Evolutionary conservation across 2,888 invertebrate genomes (phyloP).

Genomic region (Anorthoa munda): DNA sequence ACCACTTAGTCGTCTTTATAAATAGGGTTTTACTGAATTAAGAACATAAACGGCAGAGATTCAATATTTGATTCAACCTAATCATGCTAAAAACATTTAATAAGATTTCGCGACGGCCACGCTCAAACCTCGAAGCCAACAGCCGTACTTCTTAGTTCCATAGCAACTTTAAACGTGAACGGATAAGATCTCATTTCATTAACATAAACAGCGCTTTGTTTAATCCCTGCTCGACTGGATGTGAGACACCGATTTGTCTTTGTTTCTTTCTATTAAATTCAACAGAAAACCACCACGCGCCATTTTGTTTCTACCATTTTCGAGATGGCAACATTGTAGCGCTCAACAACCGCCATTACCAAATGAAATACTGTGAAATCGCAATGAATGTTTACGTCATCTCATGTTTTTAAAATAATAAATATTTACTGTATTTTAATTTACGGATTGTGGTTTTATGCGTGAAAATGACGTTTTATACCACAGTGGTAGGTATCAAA

Average conservation of each 20-base stretch:
- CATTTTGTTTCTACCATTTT: conserved; percentile 56
- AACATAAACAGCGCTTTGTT: conserved; percentile 77
- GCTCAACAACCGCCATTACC: conserved; percentile 41
- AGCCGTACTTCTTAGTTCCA: conserved; percentile 15
- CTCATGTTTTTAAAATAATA: conserved; percentile 30
- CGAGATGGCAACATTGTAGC: conserved; percentile 53
- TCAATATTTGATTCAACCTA: conserved; percentile 27
- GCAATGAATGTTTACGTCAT: conserved; percentile 45
- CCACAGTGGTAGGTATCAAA: not conserved
- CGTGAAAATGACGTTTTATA: not conserved
- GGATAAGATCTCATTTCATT: conserved; percentile 77
- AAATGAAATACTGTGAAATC: conserved; percentile 49
- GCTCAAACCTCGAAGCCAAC: not conserved
- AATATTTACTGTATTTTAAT: conserved; percentile 38
- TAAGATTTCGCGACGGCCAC: conserved; percentile 30
- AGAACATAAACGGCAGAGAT: conserved; percentile 2
- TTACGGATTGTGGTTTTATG: conserved; percentile 13
- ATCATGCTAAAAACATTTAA: conserved; percentile 18
- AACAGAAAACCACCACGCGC: conserved; percentile 42
- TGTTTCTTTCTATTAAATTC: conserved; percentile 63
- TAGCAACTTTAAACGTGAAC: conserved; percentile 55
- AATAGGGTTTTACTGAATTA: not conserved
- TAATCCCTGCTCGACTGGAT: conserved; percentile 67
- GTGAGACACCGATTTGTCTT: conserved; percentile 63
- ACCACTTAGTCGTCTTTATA: not conserved